A percentile compares a stretch with the other conserved stretches of the same genome.
Conservation (phyloP, 2,113 vertebrate genomes). For the Microcebus griseorufus region DNA sequence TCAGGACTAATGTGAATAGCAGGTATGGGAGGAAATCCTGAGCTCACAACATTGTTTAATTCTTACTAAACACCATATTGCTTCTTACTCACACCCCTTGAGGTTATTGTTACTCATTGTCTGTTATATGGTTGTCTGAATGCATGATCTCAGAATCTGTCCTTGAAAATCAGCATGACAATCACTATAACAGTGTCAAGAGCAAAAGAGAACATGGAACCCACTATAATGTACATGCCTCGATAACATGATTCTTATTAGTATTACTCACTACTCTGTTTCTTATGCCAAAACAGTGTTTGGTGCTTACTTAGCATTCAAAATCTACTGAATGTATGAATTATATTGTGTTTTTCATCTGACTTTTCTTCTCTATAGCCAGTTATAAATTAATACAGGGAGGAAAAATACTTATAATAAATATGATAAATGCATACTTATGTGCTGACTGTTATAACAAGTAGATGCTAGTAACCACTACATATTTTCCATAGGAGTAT, state of each 20-base stretch:
- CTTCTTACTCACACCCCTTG: constrained; percentile 56
- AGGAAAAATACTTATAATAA: constrained; percentile 36
- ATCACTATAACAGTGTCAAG: neutral
- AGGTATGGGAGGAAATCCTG: constrained; percentile 74
- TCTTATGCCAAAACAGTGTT: neutral
- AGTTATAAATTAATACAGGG: neutral
- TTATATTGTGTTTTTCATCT: neutral
- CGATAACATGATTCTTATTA: neutral
- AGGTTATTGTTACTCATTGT: constrained; percentile 56
- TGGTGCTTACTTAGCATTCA: neutral
- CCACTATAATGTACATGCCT: neutral
- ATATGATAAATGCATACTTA: constrained; percentile 15
- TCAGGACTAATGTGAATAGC: constrained; percentile 61
- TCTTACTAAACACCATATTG: constrained; percentile 52
- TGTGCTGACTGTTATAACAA: neutral
- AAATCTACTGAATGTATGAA: neutral
- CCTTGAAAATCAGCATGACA: constrained; percentile 19
- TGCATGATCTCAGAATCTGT: constrained; percentile 61
- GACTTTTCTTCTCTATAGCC: neutral
- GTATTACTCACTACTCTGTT: neutral
- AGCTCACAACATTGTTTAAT: constrained; percentile 68
- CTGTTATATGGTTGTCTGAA: constrained; percentile 28
- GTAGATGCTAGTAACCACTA: neutral
- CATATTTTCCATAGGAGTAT: neutral
- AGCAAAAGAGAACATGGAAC: constrained; percentile 27